These are phyloP conservation scores for Zeuzera pyrina DNA, from an alignment of 2,888 invertebrate species.

Conservation along the genomic window DNA sequence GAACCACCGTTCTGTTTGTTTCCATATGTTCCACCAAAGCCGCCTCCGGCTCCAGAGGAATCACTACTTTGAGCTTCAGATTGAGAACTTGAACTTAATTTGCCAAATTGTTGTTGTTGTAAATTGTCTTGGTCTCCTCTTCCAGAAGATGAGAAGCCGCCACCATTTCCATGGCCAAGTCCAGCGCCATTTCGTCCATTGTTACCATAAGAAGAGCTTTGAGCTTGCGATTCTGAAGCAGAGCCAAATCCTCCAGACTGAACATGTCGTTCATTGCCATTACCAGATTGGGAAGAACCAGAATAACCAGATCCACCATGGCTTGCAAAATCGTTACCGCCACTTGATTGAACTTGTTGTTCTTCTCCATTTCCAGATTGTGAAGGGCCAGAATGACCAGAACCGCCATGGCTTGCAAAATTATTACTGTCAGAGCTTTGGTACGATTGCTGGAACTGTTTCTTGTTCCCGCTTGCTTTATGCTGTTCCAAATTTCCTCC, in stretches of 20 bases:
- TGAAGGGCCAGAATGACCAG: neutral
- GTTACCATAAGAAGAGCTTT: no score
- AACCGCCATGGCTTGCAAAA: constrained; percentile 10
- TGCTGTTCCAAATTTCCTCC: neutral
- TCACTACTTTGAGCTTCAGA: constrained; percentile 1
- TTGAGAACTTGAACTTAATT: neutral
- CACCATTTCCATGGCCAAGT: constrained; percentile 5
- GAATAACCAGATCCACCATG: neutral
- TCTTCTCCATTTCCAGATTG: constrained; percentile 2
- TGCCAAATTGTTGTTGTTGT: constrained; percentile 2
- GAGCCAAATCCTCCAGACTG: constrained; percentile 6
- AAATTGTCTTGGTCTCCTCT: constrained; percentile 7
- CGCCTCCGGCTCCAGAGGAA: constrained; percentile 4
- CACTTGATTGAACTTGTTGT: neutral
- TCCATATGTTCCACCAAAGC: no score
- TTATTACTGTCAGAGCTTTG: constrained; percentile 18
- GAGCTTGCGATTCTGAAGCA: no score
- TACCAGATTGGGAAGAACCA: neutral
- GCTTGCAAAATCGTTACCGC: neutral
- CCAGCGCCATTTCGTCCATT: constrained; percentile 1
- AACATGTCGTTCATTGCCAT: constrained; percentile 2
- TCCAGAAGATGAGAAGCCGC: constrained; percentile 6
- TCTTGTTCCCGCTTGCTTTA: constrained; percentile 16
- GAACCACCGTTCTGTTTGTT: no score
- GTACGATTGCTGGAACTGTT: constrained; percentile 26